These are phyloP conservation scores for Panagrolaimus sp. DNA, from an alignment of 1,140 invertebrate genomes.

Conservation along the genomic window DNA sequence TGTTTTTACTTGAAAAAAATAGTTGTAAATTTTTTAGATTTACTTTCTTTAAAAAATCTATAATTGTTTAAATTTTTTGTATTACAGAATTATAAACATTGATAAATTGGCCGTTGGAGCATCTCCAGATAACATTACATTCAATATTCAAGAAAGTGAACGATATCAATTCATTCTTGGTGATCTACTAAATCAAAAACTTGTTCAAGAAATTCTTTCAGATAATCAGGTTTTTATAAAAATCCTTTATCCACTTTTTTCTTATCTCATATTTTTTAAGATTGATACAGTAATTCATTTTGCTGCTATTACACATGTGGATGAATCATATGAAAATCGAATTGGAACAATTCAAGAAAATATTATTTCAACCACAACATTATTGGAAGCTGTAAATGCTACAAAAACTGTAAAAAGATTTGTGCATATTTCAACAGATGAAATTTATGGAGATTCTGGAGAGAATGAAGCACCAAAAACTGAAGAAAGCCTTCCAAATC, in stretches of 20 bases:
- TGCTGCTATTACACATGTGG: slow-evolving; percentile 59
- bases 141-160: slow-evolving; percentile 41
- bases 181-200: slow-evolving; percentile 40
- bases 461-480: slow-evolving; percentile 51
- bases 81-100: slow-evolving; percentile 51
- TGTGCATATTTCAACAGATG: slow-evolving; percentile 60
- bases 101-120: slow-evolving; percentile 56
- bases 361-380: slow-evolving; percentile 52
- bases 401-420: slow-evolving; percentile 44
- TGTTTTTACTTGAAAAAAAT: too few relatives aligned
- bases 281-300: slow-evolving; percentile 60
- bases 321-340: slow-evolving; percentile 59
- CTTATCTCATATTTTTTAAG: slow-evolving; percentile 35
- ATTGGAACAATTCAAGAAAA: slow-evolving; percentile 60
- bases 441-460: slow-evolving; percentile 56
- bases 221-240: slow-evolving; percentile 41
- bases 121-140: slow-evolving; percentile 40
- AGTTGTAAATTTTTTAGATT: too few relatives aligned
- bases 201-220: slow-evolving; percentile 36
- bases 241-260: not conserved
- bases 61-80: not conserved
- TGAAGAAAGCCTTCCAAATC: slow-evolving; percentile 50
- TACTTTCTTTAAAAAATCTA: not conserved
- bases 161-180: slow-evolving; percentile 52
- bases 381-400: slow-evolving; percentile 51